These are phyloP conservation scores for Zaprionus ornatus DNA, from an alignment of 1,140 invertebrate species.

Conservation along the genomic window DNA sequence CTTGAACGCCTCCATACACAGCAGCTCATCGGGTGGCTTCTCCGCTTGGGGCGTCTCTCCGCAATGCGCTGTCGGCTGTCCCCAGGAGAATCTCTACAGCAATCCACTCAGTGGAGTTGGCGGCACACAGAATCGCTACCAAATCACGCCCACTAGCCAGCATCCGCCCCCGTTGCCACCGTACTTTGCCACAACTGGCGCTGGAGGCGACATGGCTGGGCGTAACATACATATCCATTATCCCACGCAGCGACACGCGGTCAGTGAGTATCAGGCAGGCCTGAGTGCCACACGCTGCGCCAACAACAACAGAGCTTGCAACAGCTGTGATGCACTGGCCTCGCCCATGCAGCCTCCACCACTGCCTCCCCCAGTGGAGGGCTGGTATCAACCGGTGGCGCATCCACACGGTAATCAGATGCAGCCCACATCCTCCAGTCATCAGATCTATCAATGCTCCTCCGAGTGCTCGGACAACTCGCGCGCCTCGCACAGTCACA, in stretches of 20 bases:
- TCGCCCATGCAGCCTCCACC: slow-evolving; percentile 75
- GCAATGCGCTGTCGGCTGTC: slow-evolving; percentile 62
- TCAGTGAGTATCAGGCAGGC: slow-evolving; percentile 79
- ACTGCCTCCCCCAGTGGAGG: slow-evolving; percentile 57
- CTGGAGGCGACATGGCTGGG: slow-evolving; percentile 55
- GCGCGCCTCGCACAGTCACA: slow-evolving; percentile 69
- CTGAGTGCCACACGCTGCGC: slow-evolving; percentile 70
- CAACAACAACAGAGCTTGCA: slow-evolving; percentile 75
- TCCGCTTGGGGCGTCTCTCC: slow-evolving; percentile 81
- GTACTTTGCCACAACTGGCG: slow-evolving; percentile 65
- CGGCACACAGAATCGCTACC: slow-evolving; percentile 77
- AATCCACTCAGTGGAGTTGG: slow-evolving; percentile 77
- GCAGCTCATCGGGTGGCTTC: slow-evolving; percentile 82
- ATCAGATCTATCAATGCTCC: slow-evolving; percentile 83
- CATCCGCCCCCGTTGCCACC: slow-evolving; percentile 79
- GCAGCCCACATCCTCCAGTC: slow-evolving; percentile 65
- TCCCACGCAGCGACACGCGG: slow-evolving; percentile 75
- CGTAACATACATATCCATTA: slow-evolving; percentile 81
- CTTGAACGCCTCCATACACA: slow-evolving; percentile 80
- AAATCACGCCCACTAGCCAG: slow-evolving; percentile 80
- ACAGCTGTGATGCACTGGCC: slow-evolving; percentile 78
- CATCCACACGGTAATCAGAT: slow-evolving; percentile 55
- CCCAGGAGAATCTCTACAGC: slow-evolving; percentile 78
- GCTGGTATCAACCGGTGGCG: slow-evolving; percentile 77
- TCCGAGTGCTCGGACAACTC: slow-evolving; percentile 83